A percentile compares a stretch with the other conserved stretches of the same genome.
These are phyloP conservation scores for Elgaria multicarinata DNA, from an alignment of 2,113 vertebrate species.

Conservation along the genomic window DNA sequence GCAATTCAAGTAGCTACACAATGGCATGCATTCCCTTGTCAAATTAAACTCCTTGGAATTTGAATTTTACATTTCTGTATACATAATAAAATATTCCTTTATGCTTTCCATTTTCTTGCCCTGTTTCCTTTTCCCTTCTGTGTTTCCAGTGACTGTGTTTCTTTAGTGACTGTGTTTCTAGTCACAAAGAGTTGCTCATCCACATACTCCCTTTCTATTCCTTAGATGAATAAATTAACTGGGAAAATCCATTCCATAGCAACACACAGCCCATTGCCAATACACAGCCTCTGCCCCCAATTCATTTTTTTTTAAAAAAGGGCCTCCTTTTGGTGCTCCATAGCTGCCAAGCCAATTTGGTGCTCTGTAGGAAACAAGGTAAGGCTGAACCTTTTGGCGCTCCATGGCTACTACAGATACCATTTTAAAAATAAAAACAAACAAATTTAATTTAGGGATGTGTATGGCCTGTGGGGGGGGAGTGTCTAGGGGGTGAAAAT, in stretches of 20 bases:
- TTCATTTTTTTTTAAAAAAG: too few relatives aligned
- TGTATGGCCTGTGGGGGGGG: too few relatives aligned
- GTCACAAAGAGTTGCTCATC: fast-evolving
- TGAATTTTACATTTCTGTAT: fast-evolving
- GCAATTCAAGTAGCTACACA: slow-evolving; percentile 26
- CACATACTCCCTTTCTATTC: background rate
- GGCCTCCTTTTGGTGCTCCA: too few relatives aligned
- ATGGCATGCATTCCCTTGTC: fast-evolving
- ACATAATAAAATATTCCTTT: background rate
- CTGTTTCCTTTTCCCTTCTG: slow-evolving; percentile 10
- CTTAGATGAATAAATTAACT: fast-evolving
- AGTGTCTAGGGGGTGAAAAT: too few relatives aligned
- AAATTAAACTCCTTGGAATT: background rate
- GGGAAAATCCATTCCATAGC: background rate
- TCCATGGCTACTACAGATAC: too few relatives aligned
- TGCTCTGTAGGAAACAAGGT: too few relatives aligned
- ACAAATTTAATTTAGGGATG: too few relatives aligned
- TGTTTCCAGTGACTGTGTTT: background rate
- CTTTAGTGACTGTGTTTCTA: background rate
- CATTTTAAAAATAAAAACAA: too few relatives aligned
- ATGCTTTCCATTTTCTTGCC: background rate
- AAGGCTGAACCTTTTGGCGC: too few relatives aligned
- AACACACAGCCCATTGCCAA: background rate
- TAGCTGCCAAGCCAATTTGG: too few relatives aligned
- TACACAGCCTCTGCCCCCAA: too few relatives aligned